A percentile compares a stretch with the other conserved stretches of the same genome.
phyloP scores from a whole-genome alignment of 2,113 vertebrate genomes.

The Daboia siamensis region DNA sequence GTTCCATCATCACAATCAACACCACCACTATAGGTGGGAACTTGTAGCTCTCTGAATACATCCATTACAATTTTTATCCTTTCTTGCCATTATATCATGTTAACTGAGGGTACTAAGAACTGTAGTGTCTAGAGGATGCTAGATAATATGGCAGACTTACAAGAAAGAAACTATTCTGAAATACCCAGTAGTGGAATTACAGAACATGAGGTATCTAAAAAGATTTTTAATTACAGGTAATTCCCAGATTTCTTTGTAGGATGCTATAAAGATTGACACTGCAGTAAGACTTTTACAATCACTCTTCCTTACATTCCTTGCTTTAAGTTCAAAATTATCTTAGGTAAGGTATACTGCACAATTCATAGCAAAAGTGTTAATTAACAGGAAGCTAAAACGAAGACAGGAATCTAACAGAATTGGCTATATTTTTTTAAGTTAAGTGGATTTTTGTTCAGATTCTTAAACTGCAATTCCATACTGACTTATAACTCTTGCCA shows the following conservation, averaged over 20 bases:
- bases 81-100: background rate
- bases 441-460: background rate
- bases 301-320: background rate
- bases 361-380: background rate
- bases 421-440: background rate
- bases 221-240: background rate
- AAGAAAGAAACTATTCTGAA: background rate
- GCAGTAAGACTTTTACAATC: background rate
- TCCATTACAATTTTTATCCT: background rate
- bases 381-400: too few species aligned
- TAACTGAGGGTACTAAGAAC: background rate
- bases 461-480: background rate
- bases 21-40: background rate
- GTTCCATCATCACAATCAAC: background rate
- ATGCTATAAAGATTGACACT: background rate
- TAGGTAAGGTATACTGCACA: background rate
- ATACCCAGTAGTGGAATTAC: background rate
- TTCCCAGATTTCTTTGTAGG: background rate
- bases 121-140: background rate
- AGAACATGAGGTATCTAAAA: background rate
- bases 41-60: background rate
- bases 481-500: background rate
- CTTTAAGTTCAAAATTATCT: background rate
- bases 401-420: too few species aligned
- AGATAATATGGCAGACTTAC: background rate